These are phyloP conservation scores for Dicentrarchus labrax DNA, from an alignment of 2,113 vertebrate species.

Conservation along the genomic window DNA sequence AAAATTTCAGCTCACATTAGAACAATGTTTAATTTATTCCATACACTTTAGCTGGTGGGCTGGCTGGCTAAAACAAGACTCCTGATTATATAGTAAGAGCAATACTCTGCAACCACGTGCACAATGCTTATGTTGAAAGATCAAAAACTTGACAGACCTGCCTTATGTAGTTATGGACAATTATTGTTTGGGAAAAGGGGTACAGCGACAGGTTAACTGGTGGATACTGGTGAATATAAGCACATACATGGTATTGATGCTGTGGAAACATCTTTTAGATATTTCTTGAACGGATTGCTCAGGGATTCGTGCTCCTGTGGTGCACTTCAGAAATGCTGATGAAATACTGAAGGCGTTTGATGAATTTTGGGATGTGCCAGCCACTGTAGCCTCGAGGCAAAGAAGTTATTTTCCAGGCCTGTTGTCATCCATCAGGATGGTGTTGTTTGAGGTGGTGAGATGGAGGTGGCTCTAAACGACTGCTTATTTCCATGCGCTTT, in stretches of 20 bases:
- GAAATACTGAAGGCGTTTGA: conserved; percentile 16
- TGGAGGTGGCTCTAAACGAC: conserved; percentile 43
- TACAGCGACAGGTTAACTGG: too few species aligned
- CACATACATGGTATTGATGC: too few species aligned
- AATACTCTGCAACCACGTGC: background rate
- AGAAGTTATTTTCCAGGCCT: conserved; percentile 34
- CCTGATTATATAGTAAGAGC: background rate
- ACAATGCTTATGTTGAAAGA: background rate
- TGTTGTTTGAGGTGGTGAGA: conserved; percentile 47
- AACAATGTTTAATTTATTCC: background rate
- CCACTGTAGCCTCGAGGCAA: conserved; percentile 33
- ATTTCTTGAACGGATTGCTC: conserved; percentile 6
- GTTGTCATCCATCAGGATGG: conserved; percentile 50
- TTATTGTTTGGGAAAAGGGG: background rate
- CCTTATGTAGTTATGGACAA: background rate
- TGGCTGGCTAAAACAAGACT: too few species aligned
- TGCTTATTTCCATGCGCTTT: conserved; percentile 36
- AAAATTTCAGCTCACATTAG: background rate
- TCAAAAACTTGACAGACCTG: too few species aligned
- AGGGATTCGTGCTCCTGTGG: conserved; percentile 20
- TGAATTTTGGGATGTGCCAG: conserved; percentile 40
- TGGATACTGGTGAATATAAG: background rate
- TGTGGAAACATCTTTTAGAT: background rate
- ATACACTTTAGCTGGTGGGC: background rate
- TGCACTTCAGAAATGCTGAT: background rate